phyloP scores from a whole-genome alignment of 2,888 invertebrate species.

The Drosophila ezoana region DNA sequence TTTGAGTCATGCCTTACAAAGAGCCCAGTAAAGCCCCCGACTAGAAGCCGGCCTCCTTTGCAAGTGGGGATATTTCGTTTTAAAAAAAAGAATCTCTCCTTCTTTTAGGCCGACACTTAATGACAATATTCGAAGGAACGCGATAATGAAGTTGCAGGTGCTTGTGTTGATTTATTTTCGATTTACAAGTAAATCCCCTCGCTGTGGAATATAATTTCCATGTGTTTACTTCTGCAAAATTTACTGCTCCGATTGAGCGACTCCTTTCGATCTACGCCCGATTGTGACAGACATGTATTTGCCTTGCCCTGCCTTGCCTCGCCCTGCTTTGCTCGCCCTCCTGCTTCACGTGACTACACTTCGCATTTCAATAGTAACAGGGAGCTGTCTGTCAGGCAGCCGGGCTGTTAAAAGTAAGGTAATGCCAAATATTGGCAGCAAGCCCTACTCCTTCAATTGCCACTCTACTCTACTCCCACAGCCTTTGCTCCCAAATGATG shows the following conservation, averaged over 20 bases:
- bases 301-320: slow-evolving; percentile 1
- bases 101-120: slow-evolving; percentile 23
- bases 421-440: slow-evolving; percentile 24
- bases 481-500: slow-evolving; percentile 25
- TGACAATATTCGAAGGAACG: slow-evolving; percentile 35
- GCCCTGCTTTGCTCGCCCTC: slow-evolving; percentile 4
- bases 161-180: slow-evolving; percentile 71
- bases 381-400: slow-evolving; percentile 34
- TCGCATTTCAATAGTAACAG: slow-evolving; percentile 30
- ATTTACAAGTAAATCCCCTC: slow-evolving; percentile 73
- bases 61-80: not conserved
- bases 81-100: not conserved
- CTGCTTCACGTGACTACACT: slow-evolving; percentile 25
- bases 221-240: slow-evolving; percentile 70
- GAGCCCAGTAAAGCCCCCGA: slow-evolving; percentile 29
- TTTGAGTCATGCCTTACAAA: slow-evolving; percentile 47
- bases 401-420: slow-evolving; percentile 36
- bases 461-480: not conserved
- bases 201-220: slow-evolving; percentile 74
- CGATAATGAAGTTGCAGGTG: slow-evolving; percentile 55
- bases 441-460: not conserved
- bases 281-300: slow-evolving; percentile 51
- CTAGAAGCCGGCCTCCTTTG: not conserved
- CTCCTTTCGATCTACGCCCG: slow-evolving; percentile 32
- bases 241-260: slow-evolving; percentile 57